phyloP scores from a whole-genome alignment of 1,140 invertebrate genomes.

The Rhizoglyphus robini region DNA sequence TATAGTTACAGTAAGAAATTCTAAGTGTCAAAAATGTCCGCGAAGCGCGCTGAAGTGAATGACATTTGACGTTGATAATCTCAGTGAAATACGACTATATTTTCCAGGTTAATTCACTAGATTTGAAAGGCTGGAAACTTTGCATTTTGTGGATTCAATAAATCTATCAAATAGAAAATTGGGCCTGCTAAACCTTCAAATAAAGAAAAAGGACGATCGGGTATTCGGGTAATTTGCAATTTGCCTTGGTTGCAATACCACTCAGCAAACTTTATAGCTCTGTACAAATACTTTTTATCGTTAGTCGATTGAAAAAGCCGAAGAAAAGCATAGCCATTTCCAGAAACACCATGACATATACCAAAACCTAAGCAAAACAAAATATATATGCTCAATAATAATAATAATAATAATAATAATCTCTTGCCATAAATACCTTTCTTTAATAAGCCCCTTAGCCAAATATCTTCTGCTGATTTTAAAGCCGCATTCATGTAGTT shows the following conservation, averaged over 20 bases:
- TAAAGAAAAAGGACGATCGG: conserved; percentile 68
- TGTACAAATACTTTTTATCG: conserved; percentile 55
- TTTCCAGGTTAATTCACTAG: too few relatives aligned
- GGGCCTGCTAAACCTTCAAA: conserved; percentile 58
- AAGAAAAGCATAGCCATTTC: conserved; percentile 78
- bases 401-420: too few relatives aligned
- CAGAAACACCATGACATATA: conserved; percentile 78
- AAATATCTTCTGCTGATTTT: conserved; percentile 59
- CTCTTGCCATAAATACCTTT: too few relatives aligned
- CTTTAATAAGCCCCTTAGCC: conserved; percentile 62
- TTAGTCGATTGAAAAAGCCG: conserved; percentile 62
- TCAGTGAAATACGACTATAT: too few relatives aligned
- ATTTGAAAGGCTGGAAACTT: conserved; percentile 47
- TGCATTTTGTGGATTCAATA: conserved; percentile 55
- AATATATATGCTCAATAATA: too few relatives aligned
- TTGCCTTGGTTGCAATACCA: conserved; percentile 66
- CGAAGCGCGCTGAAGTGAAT: too few relatives aligned
- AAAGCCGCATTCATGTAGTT: conserved; percentile 56
- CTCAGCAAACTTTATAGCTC: conserved; percentile 58
- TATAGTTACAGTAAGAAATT: too few relatives aligned
- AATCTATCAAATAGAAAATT: conserved; percentile 45
- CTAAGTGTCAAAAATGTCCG: too few relatives aligned
- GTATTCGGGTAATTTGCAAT: conserved; percentile 45
- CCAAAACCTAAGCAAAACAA: too few relatives aligned
- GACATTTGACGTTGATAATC: too few relatives aligned